phyloP scores from a whole-genome alignment of 2,888 invertebrate species.

The Arenicola marina region DNA sequence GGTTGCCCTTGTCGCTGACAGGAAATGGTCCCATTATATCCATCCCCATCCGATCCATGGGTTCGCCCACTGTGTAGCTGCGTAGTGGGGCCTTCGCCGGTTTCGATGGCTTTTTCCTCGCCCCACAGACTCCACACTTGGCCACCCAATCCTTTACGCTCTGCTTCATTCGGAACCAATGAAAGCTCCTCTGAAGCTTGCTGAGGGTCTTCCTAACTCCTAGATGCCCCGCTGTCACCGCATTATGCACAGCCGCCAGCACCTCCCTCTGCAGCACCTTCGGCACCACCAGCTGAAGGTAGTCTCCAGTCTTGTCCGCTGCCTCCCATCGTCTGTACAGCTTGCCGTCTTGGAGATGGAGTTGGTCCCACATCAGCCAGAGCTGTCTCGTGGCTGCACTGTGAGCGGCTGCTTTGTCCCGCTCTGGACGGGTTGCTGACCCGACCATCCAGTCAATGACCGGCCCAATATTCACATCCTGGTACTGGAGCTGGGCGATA shows the following conservation, averaged over 20 bases:
- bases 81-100: not conserved
- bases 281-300: not conserved
- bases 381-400: not conserved
- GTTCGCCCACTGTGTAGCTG: not conserved
- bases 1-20: not conserved
- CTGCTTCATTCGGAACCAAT: not conserved
- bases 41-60: not conserved
- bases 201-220: not conserved
- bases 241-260: not conserved
- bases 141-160: too few relatives aligned
- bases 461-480: too few relatives aligned
- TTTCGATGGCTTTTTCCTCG: not conserved
- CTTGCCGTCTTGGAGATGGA: not conserved
- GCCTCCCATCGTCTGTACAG: too few relatives aligned
- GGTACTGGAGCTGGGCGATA: too few relatives aligned
- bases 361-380: not conserved
- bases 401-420: not conserved
- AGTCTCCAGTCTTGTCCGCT: not conserved
- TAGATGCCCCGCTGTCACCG: not conserved
- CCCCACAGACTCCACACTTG: not conserved
- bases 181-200: not conserved
- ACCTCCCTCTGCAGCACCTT: not conserved
- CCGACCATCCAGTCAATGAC: too few relatives aligned
- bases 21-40: constrained; percentile 12
- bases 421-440: not conserved